Evolutionary conservation across 2,888 invertebrate genomes (phyloP).

Genomic region (Carpatolechia fugitivella): DNA sequence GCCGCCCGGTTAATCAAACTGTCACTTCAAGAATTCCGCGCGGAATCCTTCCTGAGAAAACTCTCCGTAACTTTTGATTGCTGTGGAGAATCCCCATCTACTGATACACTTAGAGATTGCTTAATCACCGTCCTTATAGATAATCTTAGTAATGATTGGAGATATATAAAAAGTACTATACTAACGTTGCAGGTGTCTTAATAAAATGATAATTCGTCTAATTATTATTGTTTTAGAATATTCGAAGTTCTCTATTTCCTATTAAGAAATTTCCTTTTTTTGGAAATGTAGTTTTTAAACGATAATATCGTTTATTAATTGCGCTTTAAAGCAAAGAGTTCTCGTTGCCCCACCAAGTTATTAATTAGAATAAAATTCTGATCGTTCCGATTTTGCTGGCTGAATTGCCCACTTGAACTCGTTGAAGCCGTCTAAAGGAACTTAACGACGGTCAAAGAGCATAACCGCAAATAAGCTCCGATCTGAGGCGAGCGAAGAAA

Average conservation of each 20-base stretch:
- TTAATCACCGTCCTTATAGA: conserved; percentile 49
- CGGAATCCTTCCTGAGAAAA: conserved; percentile 73
- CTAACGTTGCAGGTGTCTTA: background rate
- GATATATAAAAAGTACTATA: background rate
- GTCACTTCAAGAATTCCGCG: conserved; percentile 78
- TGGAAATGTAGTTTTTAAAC: background rate
- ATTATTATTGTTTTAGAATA: no score
- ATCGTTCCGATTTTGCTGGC: conserved; percentile 75
- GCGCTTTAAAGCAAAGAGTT: conserved; percentile 58
- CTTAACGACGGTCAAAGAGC: conserved; percentile 79
- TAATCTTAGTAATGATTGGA: background rate
- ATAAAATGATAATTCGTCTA: no score
- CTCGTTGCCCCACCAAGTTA: conserved; percentile 59
- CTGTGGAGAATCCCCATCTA: conserved; percentile 64
- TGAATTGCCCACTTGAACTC: conserved; percentile 78
- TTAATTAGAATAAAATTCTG: conserved; percentile 77
- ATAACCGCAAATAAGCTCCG: conserved; percentile 79
- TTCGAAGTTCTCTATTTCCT: no score
- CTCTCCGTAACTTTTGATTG: conserved; percentile 76
- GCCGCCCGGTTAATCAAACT: conserved; percentile 78
- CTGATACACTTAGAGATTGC: conserved; percentile 67
- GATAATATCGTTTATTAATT: conserved; percentile 36
- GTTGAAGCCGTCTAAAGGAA: conserved; percentile 74
- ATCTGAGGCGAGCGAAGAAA: conserved; percentile 70
- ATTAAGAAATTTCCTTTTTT: no score